phyloP scores from a whole-genome alignment of 2,797 vertebrate species.

The Galago senegalensis region DNA sequence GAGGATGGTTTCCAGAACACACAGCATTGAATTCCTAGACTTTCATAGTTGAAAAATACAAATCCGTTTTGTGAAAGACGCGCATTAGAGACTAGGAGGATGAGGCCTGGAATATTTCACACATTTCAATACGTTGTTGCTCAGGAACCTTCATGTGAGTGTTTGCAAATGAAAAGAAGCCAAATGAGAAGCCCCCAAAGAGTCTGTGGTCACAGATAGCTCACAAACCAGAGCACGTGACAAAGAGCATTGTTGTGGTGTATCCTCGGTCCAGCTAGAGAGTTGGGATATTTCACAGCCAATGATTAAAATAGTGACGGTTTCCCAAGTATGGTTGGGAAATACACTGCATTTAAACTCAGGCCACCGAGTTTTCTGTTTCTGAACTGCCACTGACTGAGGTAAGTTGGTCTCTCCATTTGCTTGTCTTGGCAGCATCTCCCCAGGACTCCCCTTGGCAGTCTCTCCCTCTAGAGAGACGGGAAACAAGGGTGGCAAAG shows the following conservation, averaged over 20 bases:
- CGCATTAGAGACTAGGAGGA: background rate
- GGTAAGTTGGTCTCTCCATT: background rate
- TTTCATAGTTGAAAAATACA: background rate
- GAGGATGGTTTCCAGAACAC: background rate
- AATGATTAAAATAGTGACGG: conserved; percentile 15
- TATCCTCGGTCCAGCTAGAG: background rate
- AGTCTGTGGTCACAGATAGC: background rate
- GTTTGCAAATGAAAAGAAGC: background rate
- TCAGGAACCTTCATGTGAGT: background rate
- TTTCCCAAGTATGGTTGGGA: background rate
- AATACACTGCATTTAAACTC: background rate
- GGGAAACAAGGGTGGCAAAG: conserved; percentile 69
- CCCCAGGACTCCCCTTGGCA: background rate
- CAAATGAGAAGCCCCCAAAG: background rate
- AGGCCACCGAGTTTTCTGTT: conserved; percentile 25
- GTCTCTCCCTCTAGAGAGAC: background rate
- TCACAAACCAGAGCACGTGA: background rate
- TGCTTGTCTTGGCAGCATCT: conserved; percentile 50
- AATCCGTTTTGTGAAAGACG: background rate
- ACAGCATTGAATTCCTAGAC: background rate
- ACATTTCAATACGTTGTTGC: background rate
- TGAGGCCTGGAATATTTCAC: background rate
- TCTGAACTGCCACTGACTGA: conserved; percentile 1
- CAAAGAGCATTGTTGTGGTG: background rate
- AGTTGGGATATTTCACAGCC: background rate